These are phyloP conservation scores for Eurystomus gularis DNA, from an alignment of 2,113 vertebrate genomes.

Conservation along the genomic window DNA sequence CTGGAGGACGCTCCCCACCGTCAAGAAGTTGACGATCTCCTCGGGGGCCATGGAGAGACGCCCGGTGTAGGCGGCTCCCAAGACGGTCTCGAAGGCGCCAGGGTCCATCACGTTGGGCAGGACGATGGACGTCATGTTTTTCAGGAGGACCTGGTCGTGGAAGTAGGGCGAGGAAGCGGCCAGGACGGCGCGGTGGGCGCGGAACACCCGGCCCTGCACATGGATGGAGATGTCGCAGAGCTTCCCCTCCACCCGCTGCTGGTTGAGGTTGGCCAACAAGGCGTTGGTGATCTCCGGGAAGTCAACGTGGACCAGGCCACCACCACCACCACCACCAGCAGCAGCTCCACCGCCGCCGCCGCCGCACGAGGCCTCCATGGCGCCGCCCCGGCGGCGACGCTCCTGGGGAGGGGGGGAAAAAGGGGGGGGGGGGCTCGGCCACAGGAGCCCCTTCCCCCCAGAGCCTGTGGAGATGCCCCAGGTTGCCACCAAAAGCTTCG, in stretches of 20 bases:
- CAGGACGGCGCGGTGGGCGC: conserved; percentile 75
- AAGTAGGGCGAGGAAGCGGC: conserved; percentile 77
- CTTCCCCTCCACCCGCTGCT: conserved; percentile 85
- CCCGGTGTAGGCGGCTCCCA: conserved; percentile 89
- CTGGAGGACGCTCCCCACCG: conserved; percentile 92
- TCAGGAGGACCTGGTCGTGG: conserved; percentile 89
- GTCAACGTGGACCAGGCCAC: conserved; percentile 79
- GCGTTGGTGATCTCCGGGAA: conserved; percentile 85
- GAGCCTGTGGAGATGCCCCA: too few relatives aligned
- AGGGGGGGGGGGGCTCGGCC: background rate
- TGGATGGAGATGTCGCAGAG: conserved; percentile 77
- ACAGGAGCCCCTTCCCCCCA: too few relatives aligned
- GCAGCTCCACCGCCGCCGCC: background rate
- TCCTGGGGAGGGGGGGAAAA: background rate
- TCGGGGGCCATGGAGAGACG: conserved; percentile 85
- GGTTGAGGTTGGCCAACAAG: conserved; percentile 88
- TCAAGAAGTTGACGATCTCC: conserved; percentile 92
- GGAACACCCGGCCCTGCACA: conserved; percentile 70
- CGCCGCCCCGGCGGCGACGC: background rate
- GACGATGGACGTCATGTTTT: conserved; percentile 88
- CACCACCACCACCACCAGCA: too few relatives aligned
- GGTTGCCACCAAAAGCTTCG: too few relatives aligned
- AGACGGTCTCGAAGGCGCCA: conserved; percentile 87
- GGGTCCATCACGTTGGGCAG: conserved; percentile 90
- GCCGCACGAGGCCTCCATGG: conserved; percentile 43